A percentile compares a stretch with the other conserved stretches of the same genome.
Evolutionary conservation across 2,888 invertebrate genomes (phyloP).

Genomic region (Phortica okadai): DNA sequence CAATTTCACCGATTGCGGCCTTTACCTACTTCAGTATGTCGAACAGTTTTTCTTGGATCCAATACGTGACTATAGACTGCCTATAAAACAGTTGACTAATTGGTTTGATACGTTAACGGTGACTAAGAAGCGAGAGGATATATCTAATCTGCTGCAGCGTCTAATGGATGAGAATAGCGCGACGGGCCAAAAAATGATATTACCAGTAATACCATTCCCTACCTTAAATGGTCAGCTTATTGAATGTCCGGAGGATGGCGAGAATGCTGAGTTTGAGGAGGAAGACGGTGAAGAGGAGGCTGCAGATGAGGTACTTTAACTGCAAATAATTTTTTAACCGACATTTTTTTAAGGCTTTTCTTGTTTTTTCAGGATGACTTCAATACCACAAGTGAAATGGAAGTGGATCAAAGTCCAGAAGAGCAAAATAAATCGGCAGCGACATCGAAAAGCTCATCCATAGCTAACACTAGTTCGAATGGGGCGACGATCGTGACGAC

Average conservation of each 20-base stretch:
- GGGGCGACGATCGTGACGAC: conserved; percentile 57
- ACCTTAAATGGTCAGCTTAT: conserved; percentile 85
- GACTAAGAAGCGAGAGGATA: conserved; percentile 90
- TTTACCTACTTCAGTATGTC: conserved; percentile 96
- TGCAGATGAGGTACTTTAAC: conserved; percentile 67
- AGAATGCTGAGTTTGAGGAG: conserved; percentile 78
- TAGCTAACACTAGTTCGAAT: conserved; percentile 44
- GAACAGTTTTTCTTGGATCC: conserved; percentile 96
- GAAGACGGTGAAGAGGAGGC: conserved; percentile 78
- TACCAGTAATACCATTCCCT: conserved; percentile 86
- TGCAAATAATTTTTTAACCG: not conserved
- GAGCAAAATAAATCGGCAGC: conserved; percentile 49
- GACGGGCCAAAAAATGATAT: conserved; percentile 77
- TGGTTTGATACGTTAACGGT: conserved; percentile 94
- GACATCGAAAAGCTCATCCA: conserved; percentile 37
- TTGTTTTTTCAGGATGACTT: conserved; percentile 62
- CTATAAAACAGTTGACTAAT: conserved; percentile 87
- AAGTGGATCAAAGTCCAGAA: conserved; percentile 62
- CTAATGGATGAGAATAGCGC: conserved; percentile 85
- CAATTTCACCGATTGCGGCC: conserved; percentile 97
- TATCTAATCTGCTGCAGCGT: conserved; percentile 85
- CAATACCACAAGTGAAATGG: conserved; percentile 58
- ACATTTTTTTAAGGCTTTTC: not conserved
- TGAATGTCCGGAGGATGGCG: conserved; percentile 79
- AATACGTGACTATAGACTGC: conserved; percentile 87